Evolutionary conservation across 2,888 invertebrate genomes (phyloP).

Genomic region (Cyclophora albipunctata): DNA sequence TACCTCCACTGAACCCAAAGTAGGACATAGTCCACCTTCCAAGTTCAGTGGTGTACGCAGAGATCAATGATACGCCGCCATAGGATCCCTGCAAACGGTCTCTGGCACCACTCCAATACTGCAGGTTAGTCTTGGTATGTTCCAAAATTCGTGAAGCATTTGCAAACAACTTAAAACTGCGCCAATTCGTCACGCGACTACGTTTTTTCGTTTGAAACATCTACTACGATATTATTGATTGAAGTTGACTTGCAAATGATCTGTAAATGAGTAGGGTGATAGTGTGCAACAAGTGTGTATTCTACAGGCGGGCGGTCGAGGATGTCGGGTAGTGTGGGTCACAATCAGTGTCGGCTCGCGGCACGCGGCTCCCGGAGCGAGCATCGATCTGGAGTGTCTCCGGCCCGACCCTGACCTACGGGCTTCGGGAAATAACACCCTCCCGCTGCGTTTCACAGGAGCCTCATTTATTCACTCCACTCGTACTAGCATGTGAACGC

Average conservation of each 20-base stretch:
- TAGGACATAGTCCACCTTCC: neutral
- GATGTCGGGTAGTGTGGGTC: too few species aligned
- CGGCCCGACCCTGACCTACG: conserved; percentile 54
- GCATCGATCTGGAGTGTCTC: conserved; percentile 39
- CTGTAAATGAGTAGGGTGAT: conserved; percentile 8
- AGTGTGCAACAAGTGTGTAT: conserved; percentile 28
- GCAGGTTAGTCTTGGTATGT: conserved; percentile 29
- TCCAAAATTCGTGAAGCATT: conserved; percentile 24
- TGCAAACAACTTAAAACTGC: conserved; percentile 21
- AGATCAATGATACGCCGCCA: conserved; percentile 20
- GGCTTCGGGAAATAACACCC: conserved; percentile 11
- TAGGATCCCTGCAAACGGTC: conserved; percentile 15
- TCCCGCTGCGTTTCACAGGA: conserved; percentile 13
- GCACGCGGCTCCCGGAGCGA: conserved; percentile 25
- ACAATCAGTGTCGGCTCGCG: too few species aligned
- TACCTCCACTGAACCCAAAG: neutral
- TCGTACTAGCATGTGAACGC: too few species aligned
- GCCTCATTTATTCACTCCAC: too few species aligned
- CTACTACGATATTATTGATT: conserved; percentile 1
- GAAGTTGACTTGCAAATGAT: conserved; percentile 1
- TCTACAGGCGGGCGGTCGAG: conserved; percentile 2
- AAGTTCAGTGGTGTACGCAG: conserved; percentile 15
- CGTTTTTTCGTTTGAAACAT: too few species aligned
- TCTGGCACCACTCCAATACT: conserved; percentile 32
- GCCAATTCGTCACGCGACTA: conserved; percentile 17